phyloP scores from a whole-genome alignment of 1,140 invertebrate genomes.

The Marisa cornuarietis region DNA sequence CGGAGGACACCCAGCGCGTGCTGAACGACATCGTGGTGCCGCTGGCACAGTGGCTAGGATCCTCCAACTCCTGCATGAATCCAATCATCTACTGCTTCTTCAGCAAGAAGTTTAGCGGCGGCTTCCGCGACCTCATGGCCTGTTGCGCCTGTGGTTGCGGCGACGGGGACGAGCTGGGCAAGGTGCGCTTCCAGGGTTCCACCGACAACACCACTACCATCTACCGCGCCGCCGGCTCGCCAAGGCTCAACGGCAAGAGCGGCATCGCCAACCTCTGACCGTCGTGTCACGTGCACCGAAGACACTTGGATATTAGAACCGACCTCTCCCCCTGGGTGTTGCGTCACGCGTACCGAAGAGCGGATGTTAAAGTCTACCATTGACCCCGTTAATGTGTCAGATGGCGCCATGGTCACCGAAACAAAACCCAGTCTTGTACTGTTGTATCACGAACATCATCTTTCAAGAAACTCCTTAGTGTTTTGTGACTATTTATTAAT shows the following conservation, averaged over 20 bases:
- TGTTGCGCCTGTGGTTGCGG: slow-evolving; percentile 27
- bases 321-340: too few species aligned
- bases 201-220: slow-evolving; percentile 13
- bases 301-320: too few species aligned
- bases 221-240: not conserved
- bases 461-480: too few species aligned
- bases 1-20: slow-evolving; percentile 68
- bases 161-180: slow-evolving; percentile 18
- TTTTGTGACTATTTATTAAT: too few species aligned
- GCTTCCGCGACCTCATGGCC: slow-evolving; percentile 71
- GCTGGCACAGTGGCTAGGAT: slow-evolving; percentile 94
- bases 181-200: slow-evolving; percentile 2
- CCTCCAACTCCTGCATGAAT: slow-evolving; percentile 96
- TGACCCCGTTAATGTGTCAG: too few species aligned
- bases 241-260: not conserved
- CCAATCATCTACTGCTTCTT: slow-evolving; percentile 97
- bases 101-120: slow-evolving; percentile 94
- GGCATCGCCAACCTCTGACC: too few species aligned
- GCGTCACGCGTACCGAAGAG: too few species aligned
- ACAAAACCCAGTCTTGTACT: too few species aligned
- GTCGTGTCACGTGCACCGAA: too few species aligned
- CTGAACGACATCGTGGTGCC: slow-evolving; percentile 83
- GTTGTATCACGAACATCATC: too few species aligned
- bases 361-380: too few species aligned
- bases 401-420: too few species aligned